Evolutionary conservation across 2,113 vertebrate species (phyloP).

Genomic region (Ophthalmolycus amberensis): DNA sequence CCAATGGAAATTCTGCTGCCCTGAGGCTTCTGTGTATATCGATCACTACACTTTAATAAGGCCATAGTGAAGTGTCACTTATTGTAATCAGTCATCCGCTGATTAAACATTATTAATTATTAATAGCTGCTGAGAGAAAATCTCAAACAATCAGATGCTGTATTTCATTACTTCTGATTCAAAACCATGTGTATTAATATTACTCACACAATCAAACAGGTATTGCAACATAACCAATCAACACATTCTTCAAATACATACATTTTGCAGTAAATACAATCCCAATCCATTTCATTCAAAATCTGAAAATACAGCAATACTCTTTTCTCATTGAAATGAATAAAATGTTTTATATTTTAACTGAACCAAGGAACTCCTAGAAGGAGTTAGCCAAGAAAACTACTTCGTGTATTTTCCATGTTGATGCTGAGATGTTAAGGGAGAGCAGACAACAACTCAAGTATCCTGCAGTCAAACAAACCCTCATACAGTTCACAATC

Average conservation of each 20-base stretch:
- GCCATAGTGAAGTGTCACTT: neutral
- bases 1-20: neutral
- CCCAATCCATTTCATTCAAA: neutral
- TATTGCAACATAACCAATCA: neutral
- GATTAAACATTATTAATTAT: neutral
- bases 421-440: conserved; percentile 4
- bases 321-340: neutral
- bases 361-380: neutral
- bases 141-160: neutral
- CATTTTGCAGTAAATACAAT: neutral
- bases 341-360: neutral
- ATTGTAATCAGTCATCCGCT: neutral
- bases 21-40: neutral
- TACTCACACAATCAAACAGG: conserved; percentile 20
- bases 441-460: conserved; percentile 7
- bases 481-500: neutral
- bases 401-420: neutral
- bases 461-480: conserved; percentile 16
- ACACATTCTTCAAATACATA: neutral
- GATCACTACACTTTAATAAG: neutral
- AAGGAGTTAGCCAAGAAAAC: conserved; percentile 3
- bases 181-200: neutral
- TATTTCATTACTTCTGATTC: neutral
- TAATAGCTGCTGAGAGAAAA: neutral
- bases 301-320: neutral